These are phyloP conservation scores for Phalanger gymnotis DNA, from an alignment of 2,797 vertebrate species.

Conservation along the genomic window DNA sequence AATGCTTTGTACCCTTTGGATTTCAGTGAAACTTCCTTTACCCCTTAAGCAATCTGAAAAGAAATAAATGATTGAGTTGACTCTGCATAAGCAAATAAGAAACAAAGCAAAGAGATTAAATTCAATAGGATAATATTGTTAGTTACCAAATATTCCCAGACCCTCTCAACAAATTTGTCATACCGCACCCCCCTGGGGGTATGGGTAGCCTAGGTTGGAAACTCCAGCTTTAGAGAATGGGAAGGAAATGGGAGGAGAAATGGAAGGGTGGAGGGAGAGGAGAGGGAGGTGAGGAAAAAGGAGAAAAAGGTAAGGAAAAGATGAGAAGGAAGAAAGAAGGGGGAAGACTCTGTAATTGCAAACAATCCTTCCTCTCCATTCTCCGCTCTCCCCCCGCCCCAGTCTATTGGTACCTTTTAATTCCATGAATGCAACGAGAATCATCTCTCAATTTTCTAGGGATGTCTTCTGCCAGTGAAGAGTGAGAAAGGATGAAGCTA, in stretches of 20 bases:
- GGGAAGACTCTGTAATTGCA: not conserved
- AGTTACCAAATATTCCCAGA: not conserved
- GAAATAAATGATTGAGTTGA: not conserved
- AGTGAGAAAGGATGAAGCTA: not conserved
- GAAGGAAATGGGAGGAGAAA: not conserved
- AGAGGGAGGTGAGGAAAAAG: not conserved
- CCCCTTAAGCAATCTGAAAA: not conserved
- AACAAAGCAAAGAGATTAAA: not conserved
- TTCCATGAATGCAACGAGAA: not conserved
- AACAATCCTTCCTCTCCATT: not conserved
- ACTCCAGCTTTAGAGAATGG: not conserved
- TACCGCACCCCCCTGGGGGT: not conserved
- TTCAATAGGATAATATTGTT: not conserved
- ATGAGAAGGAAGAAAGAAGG: not conserved
- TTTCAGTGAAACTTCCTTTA: not conserved
- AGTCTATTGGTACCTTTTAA: not conserved
- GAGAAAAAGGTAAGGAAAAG: not conserved
- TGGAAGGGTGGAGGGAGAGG: not conserved
- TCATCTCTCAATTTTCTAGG: not conserved
- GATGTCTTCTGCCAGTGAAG: not conserved
- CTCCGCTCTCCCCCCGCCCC: not conserved
- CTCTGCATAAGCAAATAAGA: not conserved
- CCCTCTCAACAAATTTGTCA: not conserved
- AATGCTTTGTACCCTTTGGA: not conserved
- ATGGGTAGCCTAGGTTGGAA: not conserved